These are phyloP conservation scores for Cariama cristata DNA, from an alignment of 2,113 vertebrate species.

Conservation along the genomic window DNA sequence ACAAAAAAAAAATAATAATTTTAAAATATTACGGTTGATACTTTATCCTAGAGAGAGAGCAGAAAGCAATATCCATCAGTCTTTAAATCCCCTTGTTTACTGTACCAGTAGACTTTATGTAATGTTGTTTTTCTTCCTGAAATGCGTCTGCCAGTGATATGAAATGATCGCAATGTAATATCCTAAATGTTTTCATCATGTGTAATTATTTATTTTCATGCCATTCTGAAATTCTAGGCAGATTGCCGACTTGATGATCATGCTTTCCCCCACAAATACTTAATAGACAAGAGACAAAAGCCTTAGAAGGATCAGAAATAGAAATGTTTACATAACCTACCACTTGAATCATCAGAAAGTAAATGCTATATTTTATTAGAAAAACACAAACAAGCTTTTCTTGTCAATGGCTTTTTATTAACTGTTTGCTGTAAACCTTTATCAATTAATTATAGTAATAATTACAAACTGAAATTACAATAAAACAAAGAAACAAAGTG, in stretches of 20 bases:
- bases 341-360: slow-evolving; percentile 50
- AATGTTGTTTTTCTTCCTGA: slow-evolving; percentile 62
- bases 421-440: neutral
- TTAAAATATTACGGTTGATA: slow-evolving; percentile 8
- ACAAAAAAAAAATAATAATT: neutral
- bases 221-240: slow-evolving; percentile 71
- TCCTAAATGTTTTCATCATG: slow-evolving; percentile 63
- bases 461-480: slow-evolving; percentile 7
- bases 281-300: slow-evolving; percentile 59
- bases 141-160: slow-evolving; percentile 53
- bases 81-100: slow-evolving; percentile 74
- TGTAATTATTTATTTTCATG: slow-evolving; percentile 75
- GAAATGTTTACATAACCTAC: slow-evolving; percentile 67
- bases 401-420: slow-evolving; percentile 3
- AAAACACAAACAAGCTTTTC: slow-evolving; percentile 30
- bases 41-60: neutral
- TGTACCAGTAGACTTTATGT: slow-evolving; percentile 52
- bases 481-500: neutral
- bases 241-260: slow-evolving; percentile 63
- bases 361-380: slow-evolving; percentile 26
- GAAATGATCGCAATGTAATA: slow-evolving; percentile 67
- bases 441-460: slow-evolving; percentile 36
- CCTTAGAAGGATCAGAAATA: slow-evolving; percentile 68
- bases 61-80: neutral
- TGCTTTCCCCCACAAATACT: slow-evolving; percentile 54